Base-by-base conservation (phyloP, 2,113 vertebrate species). In the Turnix velox region DNA sequence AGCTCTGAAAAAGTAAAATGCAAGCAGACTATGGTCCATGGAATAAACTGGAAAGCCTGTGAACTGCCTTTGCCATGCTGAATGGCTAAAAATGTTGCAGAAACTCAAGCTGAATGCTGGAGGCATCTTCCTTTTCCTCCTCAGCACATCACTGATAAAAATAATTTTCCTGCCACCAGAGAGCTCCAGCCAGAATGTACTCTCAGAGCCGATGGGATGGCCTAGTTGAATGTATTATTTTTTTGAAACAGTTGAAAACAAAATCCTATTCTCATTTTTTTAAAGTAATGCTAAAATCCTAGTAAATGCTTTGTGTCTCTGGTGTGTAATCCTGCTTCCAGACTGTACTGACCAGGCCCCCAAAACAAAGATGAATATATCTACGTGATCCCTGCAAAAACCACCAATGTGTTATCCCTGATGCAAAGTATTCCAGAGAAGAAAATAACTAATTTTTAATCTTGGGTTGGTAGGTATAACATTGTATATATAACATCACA, bases 81-180 rank as follows among this genome's bases (percentile, higher is more conserved):
- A 88, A 54, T 33, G 40, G 24, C 48, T 84, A 43, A 62, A 96
- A 86, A 39, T 63, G 55, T 59, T 54, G 58, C 67, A 85, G 46
- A 83, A 90, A 88, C 67, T 24, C 51, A 81, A 74, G 22, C 39
- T 81, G 43, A 92, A 59, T 71, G 82, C 72, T 92, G 46, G 46
- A 95, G 46, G n/a, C 15, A 75, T 86, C 20, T 80, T 82, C 59
- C 40, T 75, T 92, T 88, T 81, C 19, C 43, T 93, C 19, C 37
- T 57, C 69, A 87, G 71, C 16, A 76, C 54, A 42, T 76, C 39
- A 65, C 33, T 63, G 33, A 49, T 72, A 87, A 87, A 91, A 94
- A 82, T 57, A 48, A 87, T 92, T 84, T 91, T n/a, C 81, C 5
- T 84, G 73, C 74, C 81, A 94, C 73, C 19, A 82, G 75, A 87